Conservation (phyloP, 2,113 vertebrate species). For the Euleptes europaea region DNA sequence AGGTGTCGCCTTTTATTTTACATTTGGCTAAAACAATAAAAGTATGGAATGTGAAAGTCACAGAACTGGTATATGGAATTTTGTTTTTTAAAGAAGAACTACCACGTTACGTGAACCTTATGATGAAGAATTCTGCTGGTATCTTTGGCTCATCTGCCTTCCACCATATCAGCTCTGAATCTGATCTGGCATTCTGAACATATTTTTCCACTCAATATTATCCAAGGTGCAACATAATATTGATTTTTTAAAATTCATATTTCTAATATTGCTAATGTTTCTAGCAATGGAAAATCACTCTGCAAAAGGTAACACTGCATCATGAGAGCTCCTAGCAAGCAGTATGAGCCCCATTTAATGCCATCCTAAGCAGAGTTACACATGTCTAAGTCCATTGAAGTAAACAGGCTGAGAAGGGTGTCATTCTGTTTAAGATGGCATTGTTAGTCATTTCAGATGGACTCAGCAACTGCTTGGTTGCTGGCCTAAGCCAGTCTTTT, state of each 20-base stretch:
- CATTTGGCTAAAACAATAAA: background rate
- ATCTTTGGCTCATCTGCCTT: background rate
- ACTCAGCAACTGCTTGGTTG: background rate
- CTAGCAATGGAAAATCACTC: background rate
- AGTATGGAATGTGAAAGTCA: constrained; percentile 7
- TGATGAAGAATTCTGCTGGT: background rate
- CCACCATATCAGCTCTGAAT: background rate
- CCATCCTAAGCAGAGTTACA: too few relatives aligned
- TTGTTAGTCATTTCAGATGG: too few relatives aligned
- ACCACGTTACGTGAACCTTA: background rate
- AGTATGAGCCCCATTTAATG: background rate
- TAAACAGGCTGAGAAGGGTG: too few relatives aligned
- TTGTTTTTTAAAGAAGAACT: background rate
- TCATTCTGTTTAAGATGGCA: too few relatives aligned
- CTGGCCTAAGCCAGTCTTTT: background rate
- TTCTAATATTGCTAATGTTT: background rate
- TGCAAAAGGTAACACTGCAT: background rate
- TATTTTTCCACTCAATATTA: background rate
- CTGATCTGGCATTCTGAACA: background rate
- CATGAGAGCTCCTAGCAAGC: background rate
- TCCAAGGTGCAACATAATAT: background rate
- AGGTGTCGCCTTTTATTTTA: background rate
- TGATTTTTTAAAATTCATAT: background rate
- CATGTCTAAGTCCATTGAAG: too few relatives aligned
- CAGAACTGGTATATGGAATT: background rate